Base-by-base conservation (phyloP, 2,888 invertebrate species). In the Nymphalis c-album region DNA sequence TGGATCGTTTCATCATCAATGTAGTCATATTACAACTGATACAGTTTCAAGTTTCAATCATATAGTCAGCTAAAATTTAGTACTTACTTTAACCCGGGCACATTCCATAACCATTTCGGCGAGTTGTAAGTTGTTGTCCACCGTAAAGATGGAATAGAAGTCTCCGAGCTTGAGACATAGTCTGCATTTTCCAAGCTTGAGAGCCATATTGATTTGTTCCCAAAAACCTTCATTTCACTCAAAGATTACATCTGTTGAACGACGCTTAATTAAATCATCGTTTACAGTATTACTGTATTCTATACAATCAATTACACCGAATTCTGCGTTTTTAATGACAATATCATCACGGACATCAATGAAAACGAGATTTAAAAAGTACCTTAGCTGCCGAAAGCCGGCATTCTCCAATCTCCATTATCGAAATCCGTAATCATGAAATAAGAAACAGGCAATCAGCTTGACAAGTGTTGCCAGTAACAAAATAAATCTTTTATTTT, bases 81-180 rank as follows among this genome's bases (percentile, higher is more conserved):
- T 57, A 73, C 85, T 83, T 82, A 91, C 92, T 81, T 92, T 92
- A 71, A 93, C 85, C 71, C 84, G 82, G 62, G 93, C 81, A 75
- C 93, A 93, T 75, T 92, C 92, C 93, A 92, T 93, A 67, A 88
- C 93, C 93, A 93, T 93, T 72, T 92, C 92, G 40, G 93, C 87
- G 18, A 93, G 84, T 75, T 91, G 92, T 48, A 92, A 72, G 47
- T 87, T 84, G 81, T 91, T 92, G 83, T 93, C 92, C 79, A 88
- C 83, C 66, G 92, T 89, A 74, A 92, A 93, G 77, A 93, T 93
- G 72, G 93, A 93, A 76, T 91, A 93, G 76, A 93, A 93, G 75
- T 93, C 93, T 61, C 93, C 93, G 67, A 93, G 87, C 80, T 93
- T 93, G 81, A 93, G 89, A 81, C 93, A 93, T 61, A 93, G 88